Percentiles rank a stretch among this genome's conserved stretches.
Conservation (phyloP, 37 sponge, comb jelly and placozoan species). For the Geodia barretti region DNA sequence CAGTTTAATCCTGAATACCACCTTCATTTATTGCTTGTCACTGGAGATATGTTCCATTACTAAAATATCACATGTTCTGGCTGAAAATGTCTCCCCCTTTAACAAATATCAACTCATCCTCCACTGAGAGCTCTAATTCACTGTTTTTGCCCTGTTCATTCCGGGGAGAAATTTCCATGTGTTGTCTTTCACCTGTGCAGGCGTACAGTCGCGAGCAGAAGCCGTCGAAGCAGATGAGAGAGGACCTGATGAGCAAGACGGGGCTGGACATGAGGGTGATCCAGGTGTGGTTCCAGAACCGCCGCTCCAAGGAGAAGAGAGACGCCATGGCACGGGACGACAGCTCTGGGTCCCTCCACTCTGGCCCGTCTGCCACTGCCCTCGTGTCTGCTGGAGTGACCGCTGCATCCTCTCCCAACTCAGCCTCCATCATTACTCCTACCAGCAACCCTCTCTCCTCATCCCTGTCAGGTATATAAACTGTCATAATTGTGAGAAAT, state of each 20-base stretch:
- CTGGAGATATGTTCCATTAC: no score
- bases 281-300: constrained; percentile 96
- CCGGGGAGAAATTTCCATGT: neutral
- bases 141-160: neutral
- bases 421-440: neutral
- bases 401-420: neutral
- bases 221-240: constrained; percentile 67
- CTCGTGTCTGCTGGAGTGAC: neutral
- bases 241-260: constrained; percentile 63
- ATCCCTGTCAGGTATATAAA: neutral
- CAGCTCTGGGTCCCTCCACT: neutral
- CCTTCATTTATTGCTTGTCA: no score
- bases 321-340: constrained; percentile 34
- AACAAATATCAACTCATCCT: neutral
- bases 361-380: neutral
- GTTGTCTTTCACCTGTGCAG: neutral
- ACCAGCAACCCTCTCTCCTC: neutral
- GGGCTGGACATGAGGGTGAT: constrained; percentile 79
- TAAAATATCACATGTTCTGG: no score
- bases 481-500: no score
- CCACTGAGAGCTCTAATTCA: neutral
- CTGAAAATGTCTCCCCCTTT: neutral
- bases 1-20: no score
- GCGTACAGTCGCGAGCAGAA: constrained; percentile 64
- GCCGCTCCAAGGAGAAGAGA: constrained; percentile 80